Conservation (phyloP, 2,113 vertebrate genomes). For the Neotoma lepida region DNA sequence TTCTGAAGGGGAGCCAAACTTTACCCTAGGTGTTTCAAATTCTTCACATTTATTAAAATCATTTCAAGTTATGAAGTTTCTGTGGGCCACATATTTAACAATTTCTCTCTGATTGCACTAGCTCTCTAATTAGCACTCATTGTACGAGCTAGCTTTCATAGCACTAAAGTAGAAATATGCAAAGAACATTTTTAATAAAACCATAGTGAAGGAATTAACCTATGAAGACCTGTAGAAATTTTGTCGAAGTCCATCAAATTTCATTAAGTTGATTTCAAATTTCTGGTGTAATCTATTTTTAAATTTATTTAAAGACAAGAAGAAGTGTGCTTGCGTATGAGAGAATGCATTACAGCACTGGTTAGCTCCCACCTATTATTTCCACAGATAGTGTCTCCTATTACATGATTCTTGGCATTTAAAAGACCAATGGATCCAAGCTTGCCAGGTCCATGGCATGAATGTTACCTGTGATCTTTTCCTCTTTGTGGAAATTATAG, state of each 20-base stretch:
- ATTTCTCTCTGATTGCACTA: not conserved
- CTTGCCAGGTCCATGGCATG: not conserved
- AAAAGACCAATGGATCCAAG: not conserved
- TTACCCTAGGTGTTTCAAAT: not conserved
- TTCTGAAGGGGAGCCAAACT: not conserved
- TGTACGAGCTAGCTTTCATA: not conserved
- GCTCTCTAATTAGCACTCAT: not conserved
- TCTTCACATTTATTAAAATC: not conserved
- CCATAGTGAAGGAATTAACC: conserved; percentile 9
- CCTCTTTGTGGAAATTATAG: not conserved
- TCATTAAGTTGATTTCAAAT: not conserved
- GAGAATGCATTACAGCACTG: not conserved
- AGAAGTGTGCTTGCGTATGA: not conserved
- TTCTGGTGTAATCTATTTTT: not conserved
- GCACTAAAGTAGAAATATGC: not conserved
- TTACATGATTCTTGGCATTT: not conserved
- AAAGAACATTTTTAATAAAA: conserved; percentile 32
- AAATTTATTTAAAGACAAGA: not conserved
- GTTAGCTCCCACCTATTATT: not conserved
- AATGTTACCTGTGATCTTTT: not conserved
- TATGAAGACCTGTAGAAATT: not conserved
- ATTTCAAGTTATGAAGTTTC: not conserved
- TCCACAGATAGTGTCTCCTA: not conserved
- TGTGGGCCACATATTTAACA: not conserved
- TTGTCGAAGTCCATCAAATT: not conserved